Base-by-base conservation (phyloP, 1,140 invertebrate species). In the Polypedilum pembai region DNA sequence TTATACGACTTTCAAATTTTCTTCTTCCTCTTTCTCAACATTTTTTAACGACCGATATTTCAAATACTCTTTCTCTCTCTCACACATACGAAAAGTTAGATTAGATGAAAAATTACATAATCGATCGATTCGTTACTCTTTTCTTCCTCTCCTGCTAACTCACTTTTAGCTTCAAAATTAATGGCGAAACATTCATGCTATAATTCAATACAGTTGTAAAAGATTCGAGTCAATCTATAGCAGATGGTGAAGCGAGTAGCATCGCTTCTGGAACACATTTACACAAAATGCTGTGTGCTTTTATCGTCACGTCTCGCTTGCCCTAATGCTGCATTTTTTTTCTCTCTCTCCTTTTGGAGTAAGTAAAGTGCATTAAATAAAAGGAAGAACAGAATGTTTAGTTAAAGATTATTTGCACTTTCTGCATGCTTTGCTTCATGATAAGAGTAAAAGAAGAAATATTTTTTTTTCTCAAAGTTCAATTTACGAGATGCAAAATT, bases 51-150 rank as follows among this genome's bases (percentile, higher is more conserved):
- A 33, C 24, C 24, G 24, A 33, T 33, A 33, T 33, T 33, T 33
- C 24, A 33, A 33, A 33, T 33, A 33, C 24, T n/a, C n/a, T n/a
- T n/a, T n/a, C n/a, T n/a, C n/a, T n/a, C n/a, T n/a, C n/a, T n/a
- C n/a, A 33, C 24, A 33, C 24, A 33, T 33, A 33, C 24, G 5
- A 1, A 33, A 33, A 33, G 45, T 56, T 56, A 56, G 45, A 56
- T 56, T 56, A 56, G 12, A 56, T 56, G 45, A 56, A 56, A 56
- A 56, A 56, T 56, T 56, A n/a, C n/a, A 56, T 56, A 56, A 56
- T 56, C 45, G 45, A 56, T 56, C 45, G 45, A 56, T 12, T 33
- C 24, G 45, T 56, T 56, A 33, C 24, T 33, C 24, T 33, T 33
- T 33, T 5, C 24, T 33, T 1, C 24, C 24, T 33, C 5, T 33